phyloP scores from a whole-genome alignment of 2,888 invertebrate genomes.

The Laspeyria flexula region DNA sequence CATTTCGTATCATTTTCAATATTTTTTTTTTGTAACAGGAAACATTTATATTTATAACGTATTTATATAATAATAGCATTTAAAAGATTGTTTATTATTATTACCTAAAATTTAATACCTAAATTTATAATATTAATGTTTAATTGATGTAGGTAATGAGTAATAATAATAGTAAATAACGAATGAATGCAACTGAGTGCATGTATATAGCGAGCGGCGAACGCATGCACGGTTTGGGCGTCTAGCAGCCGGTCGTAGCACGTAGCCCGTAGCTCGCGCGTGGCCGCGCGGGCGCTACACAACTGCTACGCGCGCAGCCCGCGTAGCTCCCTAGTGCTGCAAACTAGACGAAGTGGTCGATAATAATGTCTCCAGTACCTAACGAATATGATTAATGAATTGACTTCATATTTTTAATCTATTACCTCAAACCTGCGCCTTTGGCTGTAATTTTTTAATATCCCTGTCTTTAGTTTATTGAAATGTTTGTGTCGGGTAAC shows the following conservation, averaged over 20 bases:
- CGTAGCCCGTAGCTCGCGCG: constrained; percentile 42
- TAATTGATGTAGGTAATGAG: constrained; percentile 85
- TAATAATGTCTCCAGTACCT: constrained; percentile 77
- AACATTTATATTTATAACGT: constrained; percentile 87
- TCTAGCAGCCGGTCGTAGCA: constrained; percentile 45
- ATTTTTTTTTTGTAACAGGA: constrained; percentile 86
- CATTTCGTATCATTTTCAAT: constrained; percentile 86
- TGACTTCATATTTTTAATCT: constrained; percentile 84
- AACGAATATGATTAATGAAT: constrained; percentile 85
- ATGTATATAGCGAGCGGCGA: constrained; percentile 72
- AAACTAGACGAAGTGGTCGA: constrained; percentile 76
- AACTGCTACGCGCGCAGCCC: constrained; percentile 39
- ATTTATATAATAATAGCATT: constrained; percentile 87
- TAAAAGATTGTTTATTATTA: constrained; percentile 87
- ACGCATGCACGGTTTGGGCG: constrained; percentile 52
- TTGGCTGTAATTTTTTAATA: constrained; percentile 80
- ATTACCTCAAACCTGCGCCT: constrained; percentile 84
- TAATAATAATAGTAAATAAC: constrained; percentile 83
- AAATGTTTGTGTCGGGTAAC: constrained; percentile 76
- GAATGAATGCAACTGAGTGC: constrained; percentile 81
- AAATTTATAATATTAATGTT: constrained; percentile 85
- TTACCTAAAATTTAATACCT: constrained; percentile 87
- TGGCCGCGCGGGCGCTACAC: constrained; percentile 47
- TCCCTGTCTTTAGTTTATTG: constrained; percentile 84
- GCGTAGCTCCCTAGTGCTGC: constrained; percentile 58